These are phyloP conservation scores for Gymnogyps californianus DNA, from an alignment of 2,113 vertebrate species.

Conservation along the genomic window DNA sequence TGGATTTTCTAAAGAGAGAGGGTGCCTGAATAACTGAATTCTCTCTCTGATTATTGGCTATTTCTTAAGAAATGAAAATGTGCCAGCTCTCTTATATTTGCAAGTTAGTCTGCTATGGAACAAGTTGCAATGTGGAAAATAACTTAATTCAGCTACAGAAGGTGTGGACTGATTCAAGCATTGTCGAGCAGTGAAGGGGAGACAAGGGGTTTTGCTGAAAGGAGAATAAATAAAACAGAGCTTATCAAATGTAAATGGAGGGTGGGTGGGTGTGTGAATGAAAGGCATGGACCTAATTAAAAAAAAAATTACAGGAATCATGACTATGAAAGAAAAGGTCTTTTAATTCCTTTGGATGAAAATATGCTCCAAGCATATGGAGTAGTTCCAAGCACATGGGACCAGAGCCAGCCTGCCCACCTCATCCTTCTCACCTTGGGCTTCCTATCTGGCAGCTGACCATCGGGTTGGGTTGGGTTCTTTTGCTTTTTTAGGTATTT, in stretches of 20 bases:
- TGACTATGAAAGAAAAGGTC: background rate
- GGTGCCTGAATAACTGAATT: background rate
- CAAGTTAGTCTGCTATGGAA: background rate
- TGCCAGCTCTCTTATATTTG: fast-evolving
- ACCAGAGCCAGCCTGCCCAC: background rate
- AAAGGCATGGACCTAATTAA: background rate
- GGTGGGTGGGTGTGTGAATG: background rate
- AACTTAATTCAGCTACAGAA: background rate
- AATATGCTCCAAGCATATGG: background rate
- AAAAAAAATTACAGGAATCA: background rate
- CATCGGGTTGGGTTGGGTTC: background rate
- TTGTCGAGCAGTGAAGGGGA: background rate
- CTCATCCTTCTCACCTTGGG: background rate
- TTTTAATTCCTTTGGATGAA: background rate
- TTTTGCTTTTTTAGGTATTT: background rate
- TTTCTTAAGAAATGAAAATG: background rate
- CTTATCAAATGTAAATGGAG: background rate
- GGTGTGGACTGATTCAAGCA: background rate
- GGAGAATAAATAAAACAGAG: background rate
- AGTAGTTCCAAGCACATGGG: background rate
- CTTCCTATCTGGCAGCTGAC: background rate
- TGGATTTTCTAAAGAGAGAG: background rate
- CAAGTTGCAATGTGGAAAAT: background rate
- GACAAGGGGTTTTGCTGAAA: background rate
- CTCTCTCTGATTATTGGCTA: background rate